Percentiles rank a stretch among this genome's conserved stretches.
Evolutionary conservation across 2,888 invertebrate genomes (phyloP).

Genomic region (Monoplex corrugatus): DNA sequence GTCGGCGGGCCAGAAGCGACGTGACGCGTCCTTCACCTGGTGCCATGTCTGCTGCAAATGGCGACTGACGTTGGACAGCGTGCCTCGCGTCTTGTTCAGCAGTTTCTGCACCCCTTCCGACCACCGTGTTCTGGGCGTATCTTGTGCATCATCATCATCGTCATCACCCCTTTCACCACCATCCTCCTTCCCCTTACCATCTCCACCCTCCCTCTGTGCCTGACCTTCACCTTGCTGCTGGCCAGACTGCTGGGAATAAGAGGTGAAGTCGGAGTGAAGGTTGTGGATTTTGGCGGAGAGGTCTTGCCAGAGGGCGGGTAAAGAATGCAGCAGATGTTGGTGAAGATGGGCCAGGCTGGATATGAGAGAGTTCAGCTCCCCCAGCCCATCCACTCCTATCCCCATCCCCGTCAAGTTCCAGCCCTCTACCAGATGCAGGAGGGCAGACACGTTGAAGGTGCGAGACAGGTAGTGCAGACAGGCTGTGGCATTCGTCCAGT

Average conservation of each 20-base stretch:
- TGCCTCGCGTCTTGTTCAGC: slow-evolving; percentile 45
- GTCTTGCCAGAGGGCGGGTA: slow-evolving; percentile 52
- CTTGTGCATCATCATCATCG: too few species aligned
- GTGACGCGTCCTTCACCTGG: slow-evolving; percentile 44
- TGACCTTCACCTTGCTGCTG: background rate
- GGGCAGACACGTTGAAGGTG: slow-evolving; percentile 10
- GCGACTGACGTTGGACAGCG: slow-evolving; percentile 42
- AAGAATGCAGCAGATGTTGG: slow-evolving; percentile 51
- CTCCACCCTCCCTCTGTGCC: background rate
- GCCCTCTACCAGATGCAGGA: background rate
- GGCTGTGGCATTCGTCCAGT: slow-evolving; percentile 34
- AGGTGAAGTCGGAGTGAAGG: background rate
- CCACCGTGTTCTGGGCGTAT: background rate
- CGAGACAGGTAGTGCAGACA: slow-evolving; percentile 37
- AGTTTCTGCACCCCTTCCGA: slow-evolving; percentile 44
- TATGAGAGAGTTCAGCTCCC: slow-evolving; percentile 53
- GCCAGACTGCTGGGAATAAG: too few species aligned
- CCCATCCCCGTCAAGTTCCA: slow-evolving; percentile 38
- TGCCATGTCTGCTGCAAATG: slow-evolving; percentile 47
- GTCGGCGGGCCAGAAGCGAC: slow-evolving; percentile 25
- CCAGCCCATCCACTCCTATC: slow-evolving; percentile 48
- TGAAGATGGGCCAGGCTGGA: slow-evolving; percentile 54
- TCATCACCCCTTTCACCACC: background rate
- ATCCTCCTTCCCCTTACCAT: background rate
- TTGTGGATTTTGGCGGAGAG: slow-evolving; percentile 33